Evolutionary conservation across 2,113 vertebrate species (phyloP), one percentile per base, ranked within the genome.

Genomic region (Brienomyrus brachyistius): DNA sequence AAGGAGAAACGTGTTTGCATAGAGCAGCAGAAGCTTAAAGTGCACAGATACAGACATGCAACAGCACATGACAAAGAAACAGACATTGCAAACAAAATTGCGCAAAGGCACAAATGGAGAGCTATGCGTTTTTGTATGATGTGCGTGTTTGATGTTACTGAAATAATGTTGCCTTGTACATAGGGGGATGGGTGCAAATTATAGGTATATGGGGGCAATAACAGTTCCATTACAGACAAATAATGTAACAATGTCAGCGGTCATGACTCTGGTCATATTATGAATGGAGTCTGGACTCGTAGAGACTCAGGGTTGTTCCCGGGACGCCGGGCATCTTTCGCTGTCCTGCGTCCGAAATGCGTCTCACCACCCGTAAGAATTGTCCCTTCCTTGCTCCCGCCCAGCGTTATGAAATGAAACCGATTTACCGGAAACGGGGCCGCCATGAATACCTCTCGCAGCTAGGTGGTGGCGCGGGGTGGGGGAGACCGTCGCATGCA

Each of bases 331-430:
- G 84, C 90, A 88, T 89, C 88, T 89, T 92, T 87, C 54, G 50
- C 88, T 59, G 50, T 90, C 85, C 74, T 54, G 62, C 43, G 84
- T 92, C 31, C 6, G 45, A 89, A 87, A 83, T 85, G 91, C 52
- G 92, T 93, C 93, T 94, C 92, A 93, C 92, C 59, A 86, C 45
- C 48, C 90, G 90, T 93, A 92, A 93, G 89, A 85, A 88, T 88
- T 70, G 87, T 85, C 88, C 88, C 87, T 83, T 89, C 45, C 91
- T 90, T 91, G 88, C 91, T 89, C 91, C 90, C 74, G 56, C 21
- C 91, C 87, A 91, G 83, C 90, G 92, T 92, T 93, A 93, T 92
- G 92, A 94, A 93, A 93, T 93, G 56, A 91, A 91, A 92, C 91
- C 89, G 90, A 91, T 92, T 90, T 88, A 31, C 91, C 66, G 88